Base-by-base conservation (phyloP, 2,797 vertebrate genomes). In the Syngnathus rostellatus region DNA sequence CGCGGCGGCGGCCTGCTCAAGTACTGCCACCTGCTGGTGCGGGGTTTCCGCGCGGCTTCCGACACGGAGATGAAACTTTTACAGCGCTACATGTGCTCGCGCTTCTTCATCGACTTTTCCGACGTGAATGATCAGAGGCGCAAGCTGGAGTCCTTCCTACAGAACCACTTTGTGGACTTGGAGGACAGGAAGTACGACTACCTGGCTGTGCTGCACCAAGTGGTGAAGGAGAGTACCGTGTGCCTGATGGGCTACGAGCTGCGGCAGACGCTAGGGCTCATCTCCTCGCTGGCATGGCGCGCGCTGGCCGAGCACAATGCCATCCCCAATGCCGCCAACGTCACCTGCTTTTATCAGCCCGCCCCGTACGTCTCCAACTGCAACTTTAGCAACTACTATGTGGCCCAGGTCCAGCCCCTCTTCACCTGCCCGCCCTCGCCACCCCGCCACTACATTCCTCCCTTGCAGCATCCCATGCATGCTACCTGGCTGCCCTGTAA, bases 41-140 rank as follows among this genome's bases (percentile, higher is more conserved):
- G 97, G 72, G 96, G 94, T 71, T 99, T 99, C 86, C 91, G 92
- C 21, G 94, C 95, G 0, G 96, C 93, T 39, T 94, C 93, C 0
- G 92, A 92, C 59, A 25, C 77, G 0, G 94, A 96, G 85, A 99
- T 99, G 92, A 96, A 96, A 76, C 91, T 93, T 68, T 91, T 99
- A 65, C 94, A 99, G 89, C 95, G 96, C 77, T 99, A 99, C 86
- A 98, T 99, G 97, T 99, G 97, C 81, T 99, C 97, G 0, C 93
- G 97, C 70, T 99, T 99, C 89, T 99, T 99, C 89, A 99, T 99
- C 77, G 97, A 99, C 89, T 99, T 99, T 79, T 91, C 97, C 3
- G 94, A 98, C 58, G 77, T 90, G 62, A 85, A 87, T 12, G 95
- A 98, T 67, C 97, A 99, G 88, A 91, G 93, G 76, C 91, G 95